Percentiles rank a stretch among this genome's conserved stretches.
Evolutionary conservation across 2,888 invertebrate genomes (phyloP).

Genomic region (Plagiodera versicolora): DNA sequence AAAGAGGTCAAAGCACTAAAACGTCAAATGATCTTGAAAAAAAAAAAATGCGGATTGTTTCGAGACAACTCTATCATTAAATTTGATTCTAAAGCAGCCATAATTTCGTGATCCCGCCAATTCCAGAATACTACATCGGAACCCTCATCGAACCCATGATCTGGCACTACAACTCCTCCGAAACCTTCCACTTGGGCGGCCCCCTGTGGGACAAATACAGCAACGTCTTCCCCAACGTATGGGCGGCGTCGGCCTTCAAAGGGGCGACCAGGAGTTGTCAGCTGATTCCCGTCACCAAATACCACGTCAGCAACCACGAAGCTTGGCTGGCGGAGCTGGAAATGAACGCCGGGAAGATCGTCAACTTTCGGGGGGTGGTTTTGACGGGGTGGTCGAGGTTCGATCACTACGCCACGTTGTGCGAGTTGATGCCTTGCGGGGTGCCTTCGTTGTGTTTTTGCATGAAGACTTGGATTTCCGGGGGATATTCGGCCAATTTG

Average conservation of each 20-base stretch:
- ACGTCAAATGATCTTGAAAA: no score
- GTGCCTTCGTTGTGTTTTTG: constrained; percentile 67
- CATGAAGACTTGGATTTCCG: constrained; percentile 59
- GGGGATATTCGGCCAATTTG: constrained; percentile 55
- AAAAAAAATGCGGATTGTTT: no score
- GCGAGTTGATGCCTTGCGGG: constrained; percentile 67
- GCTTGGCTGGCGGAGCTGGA: constrained; percentile 68
- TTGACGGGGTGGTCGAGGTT: constrained; percentile 68
- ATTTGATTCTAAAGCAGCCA: no score
- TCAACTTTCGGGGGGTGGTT: constrained; percentile 65
- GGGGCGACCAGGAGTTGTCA: constrained; percentile 80
- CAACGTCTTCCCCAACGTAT: constrained; percentile 68
- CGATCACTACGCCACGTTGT: constrained; percentile 73
- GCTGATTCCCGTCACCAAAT: constrained; percentile 65
- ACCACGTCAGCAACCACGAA: constrained; percentile 76
- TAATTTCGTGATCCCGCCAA: no score
- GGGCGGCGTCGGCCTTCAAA: constrained; percentile 84
- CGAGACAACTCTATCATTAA: no score
- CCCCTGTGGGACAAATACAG: constrained; percentile 68
- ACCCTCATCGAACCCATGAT: constrained; percentile 68
- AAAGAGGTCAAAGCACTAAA: no score
- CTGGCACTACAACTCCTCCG: constrained; percentile 67
- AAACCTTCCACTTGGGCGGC: constrained; percentile 58
- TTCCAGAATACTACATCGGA: constrained; percentile 62
- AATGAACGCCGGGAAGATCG: constrained; percentile 56